A percentile compares a stretch with the other conserved stretches of the same genome.
phyloP scores from a whole-genome alignment of 2,113 vertebrate genomes.

The Nettapus auritus region DNA sequence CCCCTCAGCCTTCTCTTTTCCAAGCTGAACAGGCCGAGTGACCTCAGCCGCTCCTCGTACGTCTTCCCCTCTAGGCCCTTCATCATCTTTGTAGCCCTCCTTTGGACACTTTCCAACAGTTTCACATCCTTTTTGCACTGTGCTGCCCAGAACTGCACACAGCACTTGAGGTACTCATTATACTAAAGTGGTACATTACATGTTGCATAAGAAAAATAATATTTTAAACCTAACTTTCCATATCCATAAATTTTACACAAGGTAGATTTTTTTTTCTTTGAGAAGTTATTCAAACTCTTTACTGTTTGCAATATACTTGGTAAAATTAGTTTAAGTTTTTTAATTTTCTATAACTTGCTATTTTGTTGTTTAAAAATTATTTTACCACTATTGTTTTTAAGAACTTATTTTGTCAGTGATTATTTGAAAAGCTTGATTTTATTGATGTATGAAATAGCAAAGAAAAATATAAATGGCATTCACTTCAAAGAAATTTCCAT shows the following conservation, averaged over 20 bases:
- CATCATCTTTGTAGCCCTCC: too few relatives aligned
- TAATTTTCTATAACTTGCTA: not conserved
- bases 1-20: too few relatives aligned
- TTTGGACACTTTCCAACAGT: too few relatives aligned
- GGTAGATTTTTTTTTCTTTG: not conserved
- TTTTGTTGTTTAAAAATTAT: not conserved
- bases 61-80: too few relatives aligned
- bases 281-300: not conserved
- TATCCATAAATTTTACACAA: not conserved
- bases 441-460: not conserved
- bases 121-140: too few relatives aligned
- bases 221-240: not conserved
- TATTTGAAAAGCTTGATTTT: not conserved
- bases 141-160: too few relatives aligned
- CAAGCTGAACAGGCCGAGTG: too few relatives aligned
- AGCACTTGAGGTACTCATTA: too few relatives aligned
- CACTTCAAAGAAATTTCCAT: not conserved
- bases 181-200: not conserved
- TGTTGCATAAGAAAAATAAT: not conserved
- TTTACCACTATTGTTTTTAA: not conserved
- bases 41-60: too few relatives aligned
- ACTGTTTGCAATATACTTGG: not conserved
- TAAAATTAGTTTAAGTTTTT: not conserved
- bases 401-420: not conserved
- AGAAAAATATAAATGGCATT: not conserved